Base-by-base conservation (phyloP, 2,797 vertebrate species). In the Chaenodraco wilsoni region DNA sequence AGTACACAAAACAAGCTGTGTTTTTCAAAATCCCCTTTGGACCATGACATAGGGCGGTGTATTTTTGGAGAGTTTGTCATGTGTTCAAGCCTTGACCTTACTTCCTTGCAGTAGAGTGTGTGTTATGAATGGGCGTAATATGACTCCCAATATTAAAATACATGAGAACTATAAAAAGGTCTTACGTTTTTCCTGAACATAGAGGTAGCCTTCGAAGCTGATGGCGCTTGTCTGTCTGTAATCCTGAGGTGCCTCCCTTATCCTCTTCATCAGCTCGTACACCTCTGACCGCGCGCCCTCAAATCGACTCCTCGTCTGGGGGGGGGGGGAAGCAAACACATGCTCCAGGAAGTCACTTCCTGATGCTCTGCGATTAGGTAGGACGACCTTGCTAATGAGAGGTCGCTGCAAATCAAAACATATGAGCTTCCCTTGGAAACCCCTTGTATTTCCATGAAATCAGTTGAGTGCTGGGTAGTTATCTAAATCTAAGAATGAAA, bases 171-270 rank as follows among this genome's bases (percentile, higher is more conserved):
- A 23, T 7, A 21, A 12, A 44, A 21, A 41, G 9, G 0, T 16
- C 95, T 92, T 95, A 99, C 98, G 95, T 96, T 97, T 99, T 84
- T 99, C 98, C 85, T 99, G 98, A 14, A 99, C 94, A 14, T 97
- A 99, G 79, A 99, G 95, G 89, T 99, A 99, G 68, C 98, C 98
- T 91, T 99, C 98, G 16, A 93, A 96, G 0, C 97, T 96, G 89
- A 98, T 97, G 11, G 96, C 90, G 81, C 97, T 98, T 52, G 95
- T 96, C 87, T 97, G 96, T 84, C 96, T 96, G 85, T 97, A 97
- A 14, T 98, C 97, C 74, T 95, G 96, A 41, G 97, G 97, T 7
- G 92, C 89, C 72, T 95, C 95, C 78, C 93, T 95, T 85, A 98
- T 97, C 92, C 96, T 97, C 84, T 97, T 99, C 97, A 97, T 97